A percentile compares a stretch with the other conserved stretches of the same genome.
phyloP scores from a whole-genome alignment of 92 coral and sea anemone genomes.

The Porites divaricata region DNA sequence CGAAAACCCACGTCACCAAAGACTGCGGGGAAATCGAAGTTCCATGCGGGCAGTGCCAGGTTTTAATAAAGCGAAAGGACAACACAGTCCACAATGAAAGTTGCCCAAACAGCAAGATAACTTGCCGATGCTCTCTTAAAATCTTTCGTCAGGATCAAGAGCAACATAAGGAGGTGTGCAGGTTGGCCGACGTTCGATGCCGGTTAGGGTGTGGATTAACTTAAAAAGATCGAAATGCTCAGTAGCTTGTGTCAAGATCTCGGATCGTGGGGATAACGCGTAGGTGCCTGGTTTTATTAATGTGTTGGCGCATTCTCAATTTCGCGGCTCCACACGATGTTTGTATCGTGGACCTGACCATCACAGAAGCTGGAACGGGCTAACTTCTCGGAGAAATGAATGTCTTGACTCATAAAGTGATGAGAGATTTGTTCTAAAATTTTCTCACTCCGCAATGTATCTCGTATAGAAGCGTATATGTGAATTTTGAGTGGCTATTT shows the following conservation, averaged over 20 bases:
- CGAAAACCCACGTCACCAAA: neutral
- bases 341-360: too few species aligned
- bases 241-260: neutral
- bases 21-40: neutral
- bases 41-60: conserved; percentile 9
- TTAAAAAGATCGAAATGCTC: neutral
- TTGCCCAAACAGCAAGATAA: conserved; percentile 5
- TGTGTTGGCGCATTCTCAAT: too few species aligned
- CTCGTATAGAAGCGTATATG: conserved; percentile 20
- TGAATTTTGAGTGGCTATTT: neutral
- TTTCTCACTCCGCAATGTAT: conserved; percentile 20
- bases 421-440: too few species aligned
- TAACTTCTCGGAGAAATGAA: too few species aligned
- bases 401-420: too few species aligned
- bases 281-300: too few species aligned
- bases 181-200: conserved; percentile 20
- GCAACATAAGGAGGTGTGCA: conserved; percentile 17
- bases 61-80: conserved; percentile 11
- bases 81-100: neutral
- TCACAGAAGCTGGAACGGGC: too few species aligned
- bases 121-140: neutral
- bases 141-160: conserved; percentile 1
- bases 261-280: too few species aligned
- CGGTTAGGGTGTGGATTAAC: conserved; percentile 4
- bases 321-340: too few species aligned